Conservation (phyloP, 1,140 invertebrate species). For the Luehdorfia chinensis region DNA sequence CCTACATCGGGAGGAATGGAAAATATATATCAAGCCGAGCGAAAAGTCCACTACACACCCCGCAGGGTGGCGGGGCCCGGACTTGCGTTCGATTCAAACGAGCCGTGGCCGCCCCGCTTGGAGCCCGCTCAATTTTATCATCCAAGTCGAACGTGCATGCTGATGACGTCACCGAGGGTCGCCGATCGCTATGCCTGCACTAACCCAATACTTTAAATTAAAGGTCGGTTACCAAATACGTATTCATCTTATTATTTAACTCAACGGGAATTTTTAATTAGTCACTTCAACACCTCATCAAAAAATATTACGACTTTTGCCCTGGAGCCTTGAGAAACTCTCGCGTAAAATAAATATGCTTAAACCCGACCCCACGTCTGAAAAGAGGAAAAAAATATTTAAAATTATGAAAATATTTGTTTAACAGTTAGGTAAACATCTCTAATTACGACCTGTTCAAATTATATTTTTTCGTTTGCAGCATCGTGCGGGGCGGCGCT, state of each 20-base stretch:
- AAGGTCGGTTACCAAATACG: no score
- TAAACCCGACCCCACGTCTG: constrained; percentile 59
- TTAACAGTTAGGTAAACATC: constrained; percentile 73
- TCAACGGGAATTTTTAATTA: no score
- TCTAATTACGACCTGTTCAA: constrained; percentile 75
- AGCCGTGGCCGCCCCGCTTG: constrained; percentile 51
- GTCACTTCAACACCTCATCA: no score
- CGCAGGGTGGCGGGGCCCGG: constrained; percentile 50
- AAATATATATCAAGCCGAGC: constrained; percentile 69
- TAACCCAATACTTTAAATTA: no score
- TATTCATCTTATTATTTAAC: no score
- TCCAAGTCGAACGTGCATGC: no score
- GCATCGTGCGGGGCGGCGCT: constrained; percentile 45
- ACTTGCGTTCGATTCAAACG: constrained; percentile 71
- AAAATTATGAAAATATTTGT: constrained; percentile 76
- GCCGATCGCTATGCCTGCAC: no score
- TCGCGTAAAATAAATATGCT: constrained; percentile 68
- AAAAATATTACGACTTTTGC: constrained; percentile 63
- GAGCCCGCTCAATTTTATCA: constrained; percentile 63
- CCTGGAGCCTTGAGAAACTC: constrained; percentile 48
- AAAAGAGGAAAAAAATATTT: constrained; percentile 65
- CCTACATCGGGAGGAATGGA: constrained; percentile 65
- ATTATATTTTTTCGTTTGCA: constrained; percentile 72
- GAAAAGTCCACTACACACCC: constrained; percentile 70
- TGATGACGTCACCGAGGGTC: background rate